Conservation (phyloP, 1,140 invertebrate species). For the Ceratosolen fusciceps region DNA sequence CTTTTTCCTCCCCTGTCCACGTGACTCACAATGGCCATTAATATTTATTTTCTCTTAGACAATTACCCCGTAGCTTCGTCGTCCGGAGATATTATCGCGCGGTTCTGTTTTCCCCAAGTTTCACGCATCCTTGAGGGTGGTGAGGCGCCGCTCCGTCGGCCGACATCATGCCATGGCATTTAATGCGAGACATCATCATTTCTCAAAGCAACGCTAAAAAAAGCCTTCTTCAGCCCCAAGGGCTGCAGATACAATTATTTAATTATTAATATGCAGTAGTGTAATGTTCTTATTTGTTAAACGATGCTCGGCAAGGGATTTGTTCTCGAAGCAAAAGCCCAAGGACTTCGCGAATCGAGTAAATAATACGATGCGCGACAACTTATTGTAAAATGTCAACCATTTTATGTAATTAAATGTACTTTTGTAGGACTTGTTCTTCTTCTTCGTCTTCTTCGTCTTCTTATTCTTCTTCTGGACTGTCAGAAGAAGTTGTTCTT, state of each 20-base stretch:
- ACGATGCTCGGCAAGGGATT: no score
- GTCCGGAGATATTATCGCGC: constrained; percentile 1
- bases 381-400: neutral
- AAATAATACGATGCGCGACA: no score
- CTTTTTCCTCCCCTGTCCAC: neutral
- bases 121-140: neutral
- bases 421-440: neutral
- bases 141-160: neutral
- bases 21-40: constrained; percentile 18
- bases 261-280: no score
- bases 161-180: neutral
- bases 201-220: neutral
- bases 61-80: constrained; percentile 5
- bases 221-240: no score
- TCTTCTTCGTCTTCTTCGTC: no score
- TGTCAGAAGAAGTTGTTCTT: neutral
- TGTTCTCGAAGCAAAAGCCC: no score
- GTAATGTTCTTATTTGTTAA: no score
- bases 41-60: constrained; percentile 3
- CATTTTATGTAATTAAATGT: neutral
- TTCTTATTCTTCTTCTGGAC: no score
- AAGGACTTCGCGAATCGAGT: no score
- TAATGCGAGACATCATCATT: constrained; percentile 9
- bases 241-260: neutral
- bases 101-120: constrained; percentile 11